These are phyloP conservation scores for Brachionichthys hirsutus DNA, from an alignment of 2,113 vertebrate genomes.

Conservation along the genomic window DNA sequence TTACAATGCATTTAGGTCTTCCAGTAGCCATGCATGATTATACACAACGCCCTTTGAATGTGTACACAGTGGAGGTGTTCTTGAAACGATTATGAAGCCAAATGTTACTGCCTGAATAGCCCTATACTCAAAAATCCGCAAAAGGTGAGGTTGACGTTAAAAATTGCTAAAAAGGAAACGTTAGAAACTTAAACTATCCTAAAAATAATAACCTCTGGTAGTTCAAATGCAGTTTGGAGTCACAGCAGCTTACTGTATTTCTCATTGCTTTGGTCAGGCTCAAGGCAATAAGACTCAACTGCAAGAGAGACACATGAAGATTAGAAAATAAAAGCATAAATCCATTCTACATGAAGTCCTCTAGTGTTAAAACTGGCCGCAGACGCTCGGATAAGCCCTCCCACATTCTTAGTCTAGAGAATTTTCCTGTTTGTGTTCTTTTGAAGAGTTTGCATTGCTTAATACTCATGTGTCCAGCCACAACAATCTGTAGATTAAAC, in stretches of 20 bases:
- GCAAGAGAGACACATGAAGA: slow-evolving; percentile 56
- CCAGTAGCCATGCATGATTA: slow-evolving; percentile 67
- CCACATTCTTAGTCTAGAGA: slow-evolving; percentile 74
- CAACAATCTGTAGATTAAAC: slow-evolving; percentile 73
- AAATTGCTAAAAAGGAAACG: not conserved
- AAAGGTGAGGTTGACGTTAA: not conserved
- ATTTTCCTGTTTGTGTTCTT: slow-evolving; percentile 66
- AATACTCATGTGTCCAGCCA: slow-evolving; percentile 60
- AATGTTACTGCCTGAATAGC: slow-evolving; percentile 25
- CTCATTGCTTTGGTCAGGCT: slow-evolving; percentile 44
- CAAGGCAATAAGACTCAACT: slow-evolving; percentile 51
- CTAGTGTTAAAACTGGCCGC: slow-evolving; percentile 66
- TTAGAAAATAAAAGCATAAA: slow-evolving; percentile 69
- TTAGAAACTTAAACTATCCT: slow-evolving; percentile 3
- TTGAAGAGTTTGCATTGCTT: slow-evolving; percentile 64
- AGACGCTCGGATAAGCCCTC: slow-evolving; percentile 72
- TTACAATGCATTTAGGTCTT: slow-evolving; percentile 74
- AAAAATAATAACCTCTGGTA: not conserved
- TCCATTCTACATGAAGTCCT: slow-evolving; percentile 62
- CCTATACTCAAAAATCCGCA: slow-evolving; percentile 8
- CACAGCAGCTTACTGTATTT: slow-evolving; percentile 41
- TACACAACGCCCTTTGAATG: slow-evolving; percentile 63
- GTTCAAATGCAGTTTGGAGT: slow-evolving; percentile 19
- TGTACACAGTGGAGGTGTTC: slow-evolving; percentile 62
- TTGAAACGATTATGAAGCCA: slow-evolving; percentile 31